These are phyloP conservation scores for Bambusicola thoracicus DNA, from an alignment of 2,113 vertebrate species.

Conservation along the genomic window DNA sequence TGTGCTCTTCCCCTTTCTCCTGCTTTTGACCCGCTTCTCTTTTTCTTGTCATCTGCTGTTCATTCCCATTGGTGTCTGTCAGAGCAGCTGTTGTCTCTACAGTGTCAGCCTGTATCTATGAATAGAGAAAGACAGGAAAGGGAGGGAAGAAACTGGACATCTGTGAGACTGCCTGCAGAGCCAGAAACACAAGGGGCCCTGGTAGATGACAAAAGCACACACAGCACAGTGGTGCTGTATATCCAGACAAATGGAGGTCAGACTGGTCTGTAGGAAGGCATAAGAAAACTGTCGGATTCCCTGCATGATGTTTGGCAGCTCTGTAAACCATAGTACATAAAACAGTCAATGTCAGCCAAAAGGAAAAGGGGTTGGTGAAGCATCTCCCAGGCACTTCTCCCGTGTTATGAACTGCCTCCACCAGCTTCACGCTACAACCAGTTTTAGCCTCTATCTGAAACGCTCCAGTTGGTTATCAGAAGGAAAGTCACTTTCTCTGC, in stretches of 20 bases:
- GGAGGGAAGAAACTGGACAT: not conserved
- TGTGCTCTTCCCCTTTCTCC: fast-evolving
- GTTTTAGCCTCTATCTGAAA: not conserved
- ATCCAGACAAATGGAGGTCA: not conserved
- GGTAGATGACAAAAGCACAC: not conserved
- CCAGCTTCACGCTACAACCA: not conserved
- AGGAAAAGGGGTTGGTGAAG: not conserved
- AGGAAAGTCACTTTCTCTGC: not conserved
- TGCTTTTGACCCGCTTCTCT: not conserved
- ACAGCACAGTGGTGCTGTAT: not conserved
- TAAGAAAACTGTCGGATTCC: not conserved
- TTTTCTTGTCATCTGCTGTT: not conserved
- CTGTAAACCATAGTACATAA: not conserved
- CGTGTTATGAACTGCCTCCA: not conserved
- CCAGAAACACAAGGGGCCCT: not conserved
- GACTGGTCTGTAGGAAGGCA: not conserved
- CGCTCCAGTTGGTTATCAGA: not conserved
- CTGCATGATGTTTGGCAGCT: not conserved
- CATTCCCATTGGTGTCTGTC: not conserved
- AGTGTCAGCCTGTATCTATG: not conserved
- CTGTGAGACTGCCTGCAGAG: not conserved
- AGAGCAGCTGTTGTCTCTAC: not conserved
- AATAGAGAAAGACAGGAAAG: not conserved
- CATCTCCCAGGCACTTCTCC: not conserved
- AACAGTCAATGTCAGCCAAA: not conserved